Conservation (phyloP, 2,113 vertebrate genomes). For the Dunckerocampus dactyliophorus region DNA sequence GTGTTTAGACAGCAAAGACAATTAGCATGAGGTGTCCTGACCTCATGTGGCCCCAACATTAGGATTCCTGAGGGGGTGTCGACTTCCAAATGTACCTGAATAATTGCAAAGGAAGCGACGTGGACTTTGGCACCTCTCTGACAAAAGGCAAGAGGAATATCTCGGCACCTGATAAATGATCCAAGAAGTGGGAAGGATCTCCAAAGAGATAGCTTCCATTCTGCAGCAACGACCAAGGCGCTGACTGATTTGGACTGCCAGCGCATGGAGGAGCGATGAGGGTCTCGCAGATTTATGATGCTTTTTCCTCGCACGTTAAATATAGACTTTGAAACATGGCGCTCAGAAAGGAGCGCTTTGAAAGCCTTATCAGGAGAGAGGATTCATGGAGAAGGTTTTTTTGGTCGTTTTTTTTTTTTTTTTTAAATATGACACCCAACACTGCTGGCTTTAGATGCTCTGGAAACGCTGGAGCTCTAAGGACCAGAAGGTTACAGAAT, state of each 20-base stretch:
- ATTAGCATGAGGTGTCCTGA: background rate
- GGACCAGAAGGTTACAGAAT: too few relatives aligned
- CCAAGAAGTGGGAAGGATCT: conserved; percentile 56
- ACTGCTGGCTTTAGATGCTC: background rate
- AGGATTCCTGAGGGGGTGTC: background rate
- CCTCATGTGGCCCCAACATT: background rate
- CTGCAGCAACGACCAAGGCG: conserved; percentile 42
- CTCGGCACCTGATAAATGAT: conserved; percentile 61
- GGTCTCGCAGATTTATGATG: conserved; percentile 63
- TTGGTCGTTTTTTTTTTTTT: background rate
- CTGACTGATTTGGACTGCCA: conserved; percentile 66
- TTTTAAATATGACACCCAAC: conserved; percentile 1
- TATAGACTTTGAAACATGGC: conserved; percentile 64
- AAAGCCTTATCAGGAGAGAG: conserved; percentile 53
- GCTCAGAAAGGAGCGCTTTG: conserved; percentile 40
- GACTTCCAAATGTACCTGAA: background rate
- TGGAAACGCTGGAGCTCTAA: too few relatives aligned
- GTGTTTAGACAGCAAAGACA: background rate
- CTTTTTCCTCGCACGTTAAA: conserved; percentile 61
- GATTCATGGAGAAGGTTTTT: conserved; percentile 10
- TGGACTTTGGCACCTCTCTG: background rate
- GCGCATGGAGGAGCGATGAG: conserved; percentile 64
- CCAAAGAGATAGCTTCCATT: conserved; percentile 63
- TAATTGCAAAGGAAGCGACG: background rate
- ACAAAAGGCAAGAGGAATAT: conserved; percentile 33